These are phyloP conservation scores for Cavia aperea DNA, from an alignment of 2,113 vertebrate species.

Conservation along the genomic window DNA sequence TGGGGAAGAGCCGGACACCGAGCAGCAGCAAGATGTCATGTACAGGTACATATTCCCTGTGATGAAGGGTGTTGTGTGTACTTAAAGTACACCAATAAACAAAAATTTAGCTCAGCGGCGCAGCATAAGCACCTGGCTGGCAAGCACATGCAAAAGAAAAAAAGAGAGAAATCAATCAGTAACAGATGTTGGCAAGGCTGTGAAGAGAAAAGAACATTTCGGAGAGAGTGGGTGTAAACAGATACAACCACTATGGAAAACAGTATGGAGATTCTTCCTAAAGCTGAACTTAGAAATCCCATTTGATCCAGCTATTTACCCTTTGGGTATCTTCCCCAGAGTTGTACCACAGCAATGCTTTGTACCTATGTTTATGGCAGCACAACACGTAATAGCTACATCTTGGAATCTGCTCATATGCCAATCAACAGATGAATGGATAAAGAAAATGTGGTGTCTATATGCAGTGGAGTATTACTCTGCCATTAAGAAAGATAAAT, in stretches of 20 bases:
- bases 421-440: not conserved
- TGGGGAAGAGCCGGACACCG: not conserved
- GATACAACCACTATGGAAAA: not conserved
- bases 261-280: not conserved
- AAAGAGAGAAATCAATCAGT: not conserved
- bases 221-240: not conserved
- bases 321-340: not conserved
- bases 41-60: not conserved
- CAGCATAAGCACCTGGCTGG: too few species aligned
- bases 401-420: not conserved
- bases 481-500: not conserved
- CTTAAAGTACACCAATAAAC: not conserved
- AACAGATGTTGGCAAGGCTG: not conserved
- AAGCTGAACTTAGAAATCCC: not conserved
- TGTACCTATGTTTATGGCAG: not conserved
- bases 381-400: not conserved
- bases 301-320: not conserved
- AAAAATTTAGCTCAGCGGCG: not conserved
- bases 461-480: not conserved
- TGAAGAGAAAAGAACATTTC: not conserved
- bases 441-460: not conserved
- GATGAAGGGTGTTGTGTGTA: not conserved
- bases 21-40: not conserved
- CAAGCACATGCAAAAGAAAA: too few species aligned
- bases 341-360: not conserved